Evolutionary conservation across 2,797 vertebrate species (phyloP).

Genomic region (Lacerta bilineata): DNA sequence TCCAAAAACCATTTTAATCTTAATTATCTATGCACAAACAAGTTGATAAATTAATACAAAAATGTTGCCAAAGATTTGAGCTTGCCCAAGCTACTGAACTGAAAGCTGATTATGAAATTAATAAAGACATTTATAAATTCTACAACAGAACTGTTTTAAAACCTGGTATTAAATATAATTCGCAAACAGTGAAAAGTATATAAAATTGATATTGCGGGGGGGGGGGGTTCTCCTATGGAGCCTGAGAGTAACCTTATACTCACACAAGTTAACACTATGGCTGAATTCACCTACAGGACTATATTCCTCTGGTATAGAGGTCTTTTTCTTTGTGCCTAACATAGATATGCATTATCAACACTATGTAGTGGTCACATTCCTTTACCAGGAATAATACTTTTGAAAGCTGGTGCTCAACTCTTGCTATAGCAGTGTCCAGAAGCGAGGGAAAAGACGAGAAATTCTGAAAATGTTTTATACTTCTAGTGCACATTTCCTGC

Average conservation of each 20-base stretch:
- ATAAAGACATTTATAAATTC: background rate
- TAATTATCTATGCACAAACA: slow-evolving; percentile 5
- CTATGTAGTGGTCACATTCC: background rate
- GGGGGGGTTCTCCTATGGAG: background rate
- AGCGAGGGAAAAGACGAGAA: background rate
- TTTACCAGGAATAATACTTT: background rate
- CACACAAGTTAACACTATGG: background rate
- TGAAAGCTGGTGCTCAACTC: background rate
- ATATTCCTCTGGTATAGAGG: background rate
- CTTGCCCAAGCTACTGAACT: background rate
- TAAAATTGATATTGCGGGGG: background rate
- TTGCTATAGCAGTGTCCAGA: background rate
- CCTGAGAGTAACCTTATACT: background rate
- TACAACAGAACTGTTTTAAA: slow-evolving; percentile 12
- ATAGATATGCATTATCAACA: background rate
- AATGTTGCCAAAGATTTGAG: background rate
- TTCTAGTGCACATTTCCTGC: background rate
- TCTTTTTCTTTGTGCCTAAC: background rate
- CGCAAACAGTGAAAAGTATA: background rate
- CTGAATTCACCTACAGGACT: background rate
- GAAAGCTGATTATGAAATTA: background rate
- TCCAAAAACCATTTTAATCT: slow-evolving; percentile 24
- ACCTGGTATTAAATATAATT: background rate
- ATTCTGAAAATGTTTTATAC: slow-evolving; percentile 4
- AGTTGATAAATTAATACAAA: background rate